Evolutionary conservation across 2,113 vertebrate species (phyloP).

Genomic region (Tetraodon nigroviridis): DNA sequence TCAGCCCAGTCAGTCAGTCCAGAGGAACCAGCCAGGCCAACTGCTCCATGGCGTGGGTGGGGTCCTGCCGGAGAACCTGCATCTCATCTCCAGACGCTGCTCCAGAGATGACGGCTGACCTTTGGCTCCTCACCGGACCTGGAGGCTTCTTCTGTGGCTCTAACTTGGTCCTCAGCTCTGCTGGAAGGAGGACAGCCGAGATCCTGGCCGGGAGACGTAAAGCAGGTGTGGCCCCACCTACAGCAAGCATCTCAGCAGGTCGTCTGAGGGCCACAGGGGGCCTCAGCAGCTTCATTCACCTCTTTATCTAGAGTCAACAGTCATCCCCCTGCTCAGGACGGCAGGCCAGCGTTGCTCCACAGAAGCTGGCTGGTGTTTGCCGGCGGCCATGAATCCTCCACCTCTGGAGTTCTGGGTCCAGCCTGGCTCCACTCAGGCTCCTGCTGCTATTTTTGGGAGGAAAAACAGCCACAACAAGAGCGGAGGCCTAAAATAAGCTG

Average conservation of each 20-base stretch:
- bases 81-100: too few relatives aligned
- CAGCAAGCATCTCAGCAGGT: constrained; percentile 11
- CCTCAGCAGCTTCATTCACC: constrained; percentile 46
- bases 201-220: too few relatives aligned
- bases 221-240: constrained; percentile 18
- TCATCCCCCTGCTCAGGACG: constrained; percentile 25
- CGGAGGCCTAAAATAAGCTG: neutral
- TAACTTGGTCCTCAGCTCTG: too few relatives aligned
- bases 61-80: too few relatives aligned
- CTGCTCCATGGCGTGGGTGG: too few relatives aligned
- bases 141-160: too few relatives aligned
- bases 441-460: constrained; percentile 56
- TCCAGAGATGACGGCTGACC: too few relatives aligned
- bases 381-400: constrained; percentile 23
- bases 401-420: too few relatives aligned
- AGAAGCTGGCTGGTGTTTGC: constrained; percentile 40
- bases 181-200: too few relatives aligned
- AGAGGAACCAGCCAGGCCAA: neutral
- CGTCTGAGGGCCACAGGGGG: constrained; percentile 32
- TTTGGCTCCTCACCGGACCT: too few relatives aligned
- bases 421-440: constrained; percentile 36
- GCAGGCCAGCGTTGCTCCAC: too few relatives aligned
- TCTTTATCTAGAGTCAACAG: constrained; percentile 62
- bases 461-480: neutral
- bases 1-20: neutral